These are phyloP conservation scores for Formica aserva DNA, from an alignment of 2,888 invertebrate genomes.

Conservation along the genomic window DNA sequence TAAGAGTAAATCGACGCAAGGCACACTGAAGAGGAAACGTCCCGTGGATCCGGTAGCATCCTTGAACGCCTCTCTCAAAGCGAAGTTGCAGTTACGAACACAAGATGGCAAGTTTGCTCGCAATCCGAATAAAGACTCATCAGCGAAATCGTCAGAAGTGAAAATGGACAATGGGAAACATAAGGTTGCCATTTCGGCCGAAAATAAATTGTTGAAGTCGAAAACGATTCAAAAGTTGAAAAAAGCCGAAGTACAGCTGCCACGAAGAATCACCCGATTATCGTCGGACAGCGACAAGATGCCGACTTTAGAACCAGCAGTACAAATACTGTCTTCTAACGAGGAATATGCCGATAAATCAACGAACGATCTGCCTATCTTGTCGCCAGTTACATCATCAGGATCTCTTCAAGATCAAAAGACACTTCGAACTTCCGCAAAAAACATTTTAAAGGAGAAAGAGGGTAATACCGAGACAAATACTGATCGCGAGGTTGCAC, in stretches of 20 bases:
- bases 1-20: conserved; percentile 60
- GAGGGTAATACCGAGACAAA: conserved; percentile 44
- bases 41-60: conserved; percentile 75
- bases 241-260: conserved; percentile 49
- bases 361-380: conserved; percentile 73
- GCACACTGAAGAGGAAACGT: conserved; percentile 63
- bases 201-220: conserved; percentile 24
- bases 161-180: neutral
- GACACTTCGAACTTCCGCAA: conserved; percentile 16
- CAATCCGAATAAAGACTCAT: conserved; percentile 66
- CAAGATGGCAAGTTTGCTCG: conserved; percentile 82
- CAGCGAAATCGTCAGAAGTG: conserved; percentile 46
- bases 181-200: neutral
- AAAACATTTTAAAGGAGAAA: conserved; percentile 33
- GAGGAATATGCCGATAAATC: conserved; percentile 68
- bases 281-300: conserved; percentile 87
- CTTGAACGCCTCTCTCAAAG: conserved; percentile 80
- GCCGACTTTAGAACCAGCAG: conserved; percentile 86
- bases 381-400: conserved; percentile 68
- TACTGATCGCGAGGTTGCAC: neutral
- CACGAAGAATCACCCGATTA: conserved; percentile 73
- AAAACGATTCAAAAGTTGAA: conserved; percentile 69
- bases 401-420: conserved; percentile 58
- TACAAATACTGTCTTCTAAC: conserved; percentile 50
- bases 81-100: conserved; percentile 79